Evolutionary conservation across 2,888 invertebrate species (phyloP).

Genomic region (Drosophila nigricruria): DNA sequence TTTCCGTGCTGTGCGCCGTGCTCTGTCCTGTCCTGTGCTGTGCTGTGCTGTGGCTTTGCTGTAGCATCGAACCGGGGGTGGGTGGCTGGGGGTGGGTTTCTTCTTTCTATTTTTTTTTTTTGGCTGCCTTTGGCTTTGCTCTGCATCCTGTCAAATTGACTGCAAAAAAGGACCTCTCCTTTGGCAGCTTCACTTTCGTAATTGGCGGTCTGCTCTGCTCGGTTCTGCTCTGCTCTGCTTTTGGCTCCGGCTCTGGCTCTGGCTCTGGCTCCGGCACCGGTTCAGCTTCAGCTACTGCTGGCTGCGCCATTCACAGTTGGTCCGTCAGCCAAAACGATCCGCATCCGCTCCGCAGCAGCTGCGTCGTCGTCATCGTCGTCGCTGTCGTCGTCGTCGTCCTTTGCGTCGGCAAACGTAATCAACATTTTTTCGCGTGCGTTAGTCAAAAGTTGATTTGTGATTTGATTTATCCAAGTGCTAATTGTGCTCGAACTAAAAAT

Average conservation of each 20-base stretch:
- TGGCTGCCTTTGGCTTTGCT: conserved; percentile 82
- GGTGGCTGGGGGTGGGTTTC: conserved; percentile 41
- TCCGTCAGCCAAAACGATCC: conserved; percentile 80
- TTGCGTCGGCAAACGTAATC: conserved; percentile 24
- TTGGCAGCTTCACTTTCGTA: conserved; percentile 83
- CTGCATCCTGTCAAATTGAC: conserved; percentile 80
- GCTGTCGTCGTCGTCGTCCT: conserved; percentile 39
- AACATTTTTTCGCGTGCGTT: conserved; percentile 37
- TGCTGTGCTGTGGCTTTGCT: conserved; percentile 53
- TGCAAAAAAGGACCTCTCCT: conserved; percentile 82
- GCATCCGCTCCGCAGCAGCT: conserved; percentile 59
- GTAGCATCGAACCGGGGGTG: conserved; percentile 28
- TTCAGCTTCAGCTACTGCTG: conserved; percentile 36
- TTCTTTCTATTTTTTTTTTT: background rate
- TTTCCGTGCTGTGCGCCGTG: conserved; percentile 13
- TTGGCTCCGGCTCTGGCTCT: conserved; percentile 25
- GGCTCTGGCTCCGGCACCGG: conserved; percentile 14
- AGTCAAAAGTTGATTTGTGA: conserved; percentile 31
- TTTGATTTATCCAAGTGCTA: conserved; percentile 28
- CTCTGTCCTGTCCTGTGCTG: conserved; percentile 18
- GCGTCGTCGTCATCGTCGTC: conserved; percentile 33
- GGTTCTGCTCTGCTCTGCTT: conserved; percentile 15
- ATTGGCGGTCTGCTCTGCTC: conserved; percentile 82
- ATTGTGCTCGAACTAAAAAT: conserved; percentile 10
- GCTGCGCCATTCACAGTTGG: conserved; percentile 78